Percentiles rank a stretch among this genome's conserved stretches.
These are phyloP conservation scores for Eristalis pertinax DNA, from an alignment of 2,888 invertebrate species.

Conservation along the genomic window DNA sequence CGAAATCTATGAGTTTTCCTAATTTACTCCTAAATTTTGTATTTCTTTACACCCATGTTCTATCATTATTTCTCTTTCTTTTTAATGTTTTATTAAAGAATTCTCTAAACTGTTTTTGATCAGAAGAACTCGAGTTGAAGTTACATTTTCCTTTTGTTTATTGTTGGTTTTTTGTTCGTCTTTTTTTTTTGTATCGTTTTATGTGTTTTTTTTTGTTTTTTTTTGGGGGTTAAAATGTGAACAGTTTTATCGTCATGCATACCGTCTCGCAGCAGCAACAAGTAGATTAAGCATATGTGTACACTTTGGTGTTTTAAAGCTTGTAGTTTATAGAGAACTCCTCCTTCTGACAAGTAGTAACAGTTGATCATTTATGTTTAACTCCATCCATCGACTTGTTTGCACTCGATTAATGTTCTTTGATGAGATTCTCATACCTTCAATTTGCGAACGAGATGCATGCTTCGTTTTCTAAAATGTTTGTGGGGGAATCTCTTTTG, in stretches of 20 bases:
- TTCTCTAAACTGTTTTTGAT: conserved; percentile 2
- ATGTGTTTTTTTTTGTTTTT: background rate
- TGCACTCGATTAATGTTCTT: too few relatives aligned
- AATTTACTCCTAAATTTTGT: conserved; percentile 29
- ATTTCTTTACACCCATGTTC: conserved; percentile 16
- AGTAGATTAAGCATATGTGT: background rate
- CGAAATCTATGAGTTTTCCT: conserved; percentile 8
- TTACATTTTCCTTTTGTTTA: background rate
- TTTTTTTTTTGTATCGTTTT: background rate
- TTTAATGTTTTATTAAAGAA: conserved; percentile 40
- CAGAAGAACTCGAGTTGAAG: conserved; percentile 3
- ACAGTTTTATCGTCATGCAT: background rate
- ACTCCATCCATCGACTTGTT: too few relatives aligned
- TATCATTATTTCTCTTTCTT: conserved; percentile 21
- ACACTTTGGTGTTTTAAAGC: background rate
- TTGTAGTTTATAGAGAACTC: too few relatives aligned
- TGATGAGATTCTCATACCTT: too few relatives aligned
- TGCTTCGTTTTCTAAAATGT: too few relatives aligned
- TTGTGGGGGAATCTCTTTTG: too few relatives aligned
- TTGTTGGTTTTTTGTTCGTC: too few relatives aligned
- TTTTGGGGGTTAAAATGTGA: background rate
- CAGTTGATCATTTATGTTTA: too few relatives aligned
- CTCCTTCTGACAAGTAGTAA: too few relatives aligned
- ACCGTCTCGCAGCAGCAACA: background rate
- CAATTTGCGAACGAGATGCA: too few relatives aligned